A percentile compares a stretch with the other conserved stretches of the same genome.
These are phyloP conservation scores for Drosophila aff. DNA, from an alignment of 1,140 invertebrate genomes.

Conservation along the genomic window DNA sequence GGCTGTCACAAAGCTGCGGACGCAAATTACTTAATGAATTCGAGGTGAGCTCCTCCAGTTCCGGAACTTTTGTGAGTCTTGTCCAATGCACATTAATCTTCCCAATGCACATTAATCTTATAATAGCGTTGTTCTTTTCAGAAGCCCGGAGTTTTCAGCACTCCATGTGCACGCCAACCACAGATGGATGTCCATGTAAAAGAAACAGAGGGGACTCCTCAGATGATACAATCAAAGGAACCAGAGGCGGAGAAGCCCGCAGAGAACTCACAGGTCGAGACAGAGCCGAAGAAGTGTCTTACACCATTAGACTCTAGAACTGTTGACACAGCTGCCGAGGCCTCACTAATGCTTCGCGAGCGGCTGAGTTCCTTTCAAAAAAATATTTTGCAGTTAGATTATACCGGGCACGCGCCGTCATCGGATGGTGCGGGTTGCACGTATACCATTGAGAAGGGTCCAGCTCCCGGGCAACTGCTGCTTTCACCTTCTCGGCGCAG, in stretches of 20 bases:
- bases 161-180: constrained; percentile 14
- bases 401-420: background rate
- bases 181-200: no score
- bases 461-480: constrained; percentile 26
- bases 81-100: background rate
- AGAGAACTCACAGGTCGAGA: background rate
- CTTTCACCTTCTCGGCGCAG: constrained; percentile 22
- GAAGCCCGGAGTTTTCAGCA: constrained; percentile 45
- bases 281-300: background rate
- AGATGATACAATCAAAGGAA: background rate
- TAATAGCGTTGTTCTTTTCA: constrained; percentile 2
- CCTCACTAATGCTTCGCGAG: constrained; percentile 2
- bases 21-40: constrained; percentile 63
- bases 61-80: constrained; percentile 47
- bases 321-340: background rate
- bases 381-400: constrained; percentile 3
- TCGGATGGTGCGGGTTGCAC: constrained; percentile 13
- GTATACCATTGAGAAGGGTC: constrained; percentile 52
- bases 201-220: background rate
- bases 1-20: constrained; percentile 57
- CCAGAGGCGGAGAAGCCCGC: background rate
- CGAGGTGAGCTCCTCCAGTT: constrained; percentile 34
- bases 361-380: constrained; percentile 8
- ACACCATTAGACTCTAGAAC: background rate
- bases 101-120: background rate